These are phyloP conservation scores for Lasioglossum leucozonium DNA, from an alignment of 2,888 invertebrate species.

Conservation along the genomic window DNA sequence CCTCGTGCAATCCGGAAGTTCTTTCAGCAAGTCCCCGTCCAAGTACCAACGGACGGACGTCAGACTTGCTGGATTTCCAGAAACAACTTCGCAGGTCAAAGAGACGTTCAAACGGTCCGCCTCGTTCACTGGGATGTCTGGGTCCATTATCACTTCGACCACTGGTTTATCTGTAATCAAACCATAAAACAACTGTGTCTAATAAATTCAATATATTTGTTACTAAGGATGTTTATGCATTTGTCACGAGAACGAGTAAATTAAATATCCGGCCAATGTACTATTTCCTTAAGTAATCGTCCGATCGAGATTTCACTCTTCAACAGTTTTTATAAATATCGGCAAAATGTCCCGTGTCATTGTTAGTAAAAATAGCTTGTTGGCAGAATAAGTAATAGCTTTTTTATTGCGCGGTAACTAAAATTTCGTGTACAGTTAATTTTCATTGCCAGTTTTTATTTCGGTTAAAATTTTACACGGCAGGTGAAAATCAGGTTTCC, in stretches of 20 bases:
- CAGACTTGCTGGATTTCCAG: conserved; percentile 91
- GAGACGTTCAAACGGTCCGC: conserved; percentile 92
- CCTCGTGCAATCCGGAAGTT: conserved; percentile 92
- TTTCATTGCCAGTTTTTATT: background rate
- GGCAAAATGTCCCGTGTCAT: background rate
- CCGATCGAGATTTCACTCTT: background rate
- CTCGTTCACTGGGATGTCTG: conserved; percentile 91
- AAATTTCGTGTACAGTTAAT: background rate
- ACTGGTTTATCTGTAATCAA: conserved; percentile 89
- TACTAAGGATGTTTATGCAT: too few species aligned
- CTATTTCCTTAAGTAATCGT: background rate
- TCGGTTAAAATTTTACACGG: background rate
- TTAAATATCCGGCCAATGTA: too few species aligned
- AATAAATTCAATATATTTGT: too few species aligned
- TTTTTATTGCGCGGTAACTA: too few species aligned
- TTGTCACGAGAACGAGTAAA: too few species aligned
- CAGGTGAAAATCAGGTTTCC: background rate
- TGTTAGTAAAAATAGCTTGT: background rate
- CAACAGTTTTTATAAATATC: background rate
- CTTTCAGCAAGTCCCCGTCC: conserved; percentile 92
- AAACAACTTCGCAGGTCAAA: conserved; percentile 91
- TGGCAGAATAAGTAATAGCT: background rate
- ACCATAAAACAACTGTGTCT: background rate
- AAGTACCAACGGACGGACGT: conserved; percentile 94
- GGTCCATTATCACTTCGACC: conserved; percentile 91